These are phyloP conservation scores for Hozukius guyotensis DNA, from an alignment of 2,797 vertebrate species.

Conservation along the genomic window DNA sequence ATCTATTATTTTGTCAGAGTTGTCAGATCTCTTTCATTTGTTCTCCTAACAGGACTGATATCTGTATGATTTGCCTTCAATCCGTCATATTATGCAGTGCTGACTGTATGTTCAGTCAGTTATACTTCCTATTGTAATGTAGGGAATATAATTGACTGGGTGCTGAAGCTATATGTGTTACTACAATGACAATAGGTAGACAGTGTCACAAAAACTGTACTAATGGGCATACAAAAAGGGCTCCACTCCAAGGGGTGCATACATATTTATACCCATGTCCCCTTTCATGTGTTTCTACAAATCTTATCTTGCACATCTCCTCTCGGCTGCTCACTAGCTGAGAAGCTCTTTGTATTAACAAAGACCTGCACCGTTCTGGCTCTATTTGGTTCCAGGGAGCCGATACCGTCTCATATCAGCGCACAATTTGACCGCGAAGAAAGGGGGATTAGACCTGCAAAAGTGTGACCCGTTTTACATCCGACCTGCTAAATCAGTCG, in stretches of 20 bases:
- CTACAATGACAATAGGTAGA: constrained; percentile 57
- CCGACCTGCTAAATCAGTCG: constrained; percentile 73
- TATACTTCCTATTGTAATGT: constrained; percentile 29
- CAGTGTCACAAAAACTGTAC: constrained; percentile 61
- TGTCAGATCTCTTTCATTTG: constrained; percentile 8
- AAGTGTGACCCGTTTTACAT: constrained; percentile 75
- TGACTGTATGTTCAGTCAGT: constrained; percentile 34
- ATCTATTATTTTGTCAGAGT: background rate
- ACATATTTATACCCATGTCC: constrained; percentile 80
- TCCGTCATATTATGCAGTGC: constrained; percentile 29
- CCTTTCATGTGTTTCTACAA: constrained; percentile 77
- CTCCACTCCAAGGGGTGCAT: constrained; percentile 75
- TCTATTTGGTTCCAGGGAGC: constrained; percentile 70
- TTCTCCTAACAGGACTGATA: constrained; percentile 3
- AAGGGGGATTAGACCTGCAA: constrained; percentile 76
- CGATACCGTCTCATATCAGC: constrained; percentile 68
- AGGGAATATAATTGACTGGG: constrained; percentile 55
- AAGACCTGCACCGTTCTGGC: constrained; percentile 69
- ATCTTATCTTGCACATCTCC: constrained; percentile 73
- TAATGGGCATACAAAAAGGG: constrained; percentile 76
- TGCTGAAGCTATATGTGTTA: constrained; percentile 33
- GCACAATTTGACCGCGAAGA: constrained; percentile 71
- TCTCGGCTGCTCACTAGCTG: constrained; percentile 62
- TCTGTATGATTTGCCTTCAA: constrained; percentile 23
- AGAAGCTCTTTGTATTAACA: constrained; percentile 76